Base-by-base conservation (phyloP, 2,797 vertebrate species). In the Sebastes diploproa region DNA sequence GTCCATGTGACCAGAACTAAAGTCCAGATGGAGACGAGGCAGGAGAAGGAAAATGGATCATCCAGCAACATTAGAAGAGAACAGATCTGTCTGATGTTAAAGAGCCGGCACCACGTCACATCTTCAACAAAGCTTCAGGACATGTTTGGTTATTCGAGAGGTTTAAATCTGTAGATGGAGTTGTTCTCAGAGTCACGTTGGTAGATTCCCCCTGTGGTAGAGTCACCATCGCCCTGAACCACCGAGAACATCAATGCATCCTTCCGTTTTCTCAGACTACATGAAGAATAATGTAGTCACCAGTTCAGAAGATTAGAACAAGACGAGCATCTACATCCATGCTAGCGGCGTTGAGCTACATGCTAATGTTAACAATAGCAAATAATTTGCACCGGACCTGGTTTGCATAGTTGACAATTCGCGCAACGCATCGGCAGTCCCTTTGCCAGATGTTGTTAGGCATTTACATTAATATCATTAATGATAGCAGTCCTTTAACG, bases 11-110 rank as follows among this genome's bases (percentile, higher is more conserved):
- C 52, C 32, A 34, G 36, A 83, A 25, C 73, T 42, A 3, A 84
- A 52, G 46, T 72, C 80, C 80, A 83, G 77, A 72, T 79, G 72
- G 64, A 42, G 68, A 23, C 46, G 36, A 38, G 36, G 10, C 55
- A 16, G 67, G 61, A 25, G 56, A 62, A 78, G 71, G 58, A 68
- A 71, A 78, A 64, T 2, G 27, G 34, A 75, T 75, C 50, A 69
- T 63, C 29, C 52, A 38, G 60, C 11, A 50, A 13, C 18, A 50
- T 30, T 10, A 70, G 23, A 10, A 64, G 25, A n/a, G 6, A 52
- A 8, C n/a, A 11, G 11, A 72, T 68, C 6, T 10, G 29, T 70
- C 10, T 22, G 55, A 36, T 34, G 46, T 38, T 56, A 5, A 20
- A 58, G 12, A 72, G 34, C 32, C 13, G 16, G 7, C 34, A 23